Evolutionary conservation across 2,888 invertebrate species (phyloP).

Genomic region (Phasia obesa): DNA sequence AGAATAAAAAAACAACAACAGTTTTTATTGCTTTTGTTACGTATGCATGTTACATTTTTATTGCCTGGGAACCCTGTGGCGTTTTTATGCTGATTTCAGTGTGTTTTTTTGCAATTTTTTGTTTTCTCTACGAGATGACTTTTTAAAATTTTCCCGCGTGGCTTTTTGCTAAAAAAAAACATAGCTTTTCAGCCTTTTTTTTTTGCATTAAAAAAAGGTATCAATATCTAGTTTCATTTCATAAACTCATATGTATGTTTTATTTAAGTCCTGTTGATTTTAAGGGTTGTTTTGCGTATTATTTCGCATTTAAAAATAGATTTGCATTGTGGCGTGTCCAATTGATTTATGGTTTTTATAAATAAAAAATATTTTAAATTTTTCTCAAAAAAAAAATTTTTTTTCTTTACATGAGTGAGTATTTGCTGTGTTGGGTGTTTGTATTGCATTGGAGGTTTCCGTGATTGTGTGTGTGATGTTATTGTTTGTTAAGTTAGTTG

Average conservation of each 20-base stretch:
- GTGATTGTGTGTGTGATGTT: slow-evolving; percentile 49
- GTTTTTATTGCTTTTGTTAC: slow-evolving; percentile 71
- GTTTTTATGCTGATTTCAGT: slow-evolving; percentile 66
- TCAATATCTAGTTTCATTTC: slow-evolving; percentile 66
- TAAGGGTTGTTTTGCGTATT: slow-evolving; percentile 75
- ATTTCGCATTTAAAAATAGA: slow-evolving; percentile 82
- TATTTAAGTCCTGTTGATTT: slow-evolving; percentile 47
- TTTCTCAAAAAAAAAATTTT: slow-evolving; percentile 29
- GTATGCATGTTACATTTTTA: slow-evolving; percentile 68
- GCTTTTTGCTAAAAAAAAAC: slow-evolving; percentile 61
- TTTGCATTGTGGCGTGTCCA: slow-evolving; percentile 81
- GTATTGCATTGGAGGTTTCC: slow-evolving; percentile 51
- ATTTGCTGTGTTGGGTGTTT: slow-evolving; percentile 32
- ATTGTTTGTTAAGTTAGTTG: slow-evolving; percentile 57
- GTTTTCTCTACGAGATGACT: slow-evolving; percentile 33
- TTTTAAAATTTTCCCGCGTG: slow-evolving; percentile 71
- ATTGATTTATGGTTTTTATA: slow-evolving; percentile 82
- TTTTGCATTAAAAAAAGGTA: slow-evolving; percentile 54
- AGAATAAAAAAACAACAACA: slow-evolving; percentile 24
- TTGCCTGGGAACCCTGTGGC: slow-evolving; percentile 69
- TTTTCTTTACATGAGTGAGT: background rate
- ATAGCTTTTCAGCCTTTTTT: slow-evolving; percentile 31
- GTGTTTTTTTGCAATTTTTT: background rate
- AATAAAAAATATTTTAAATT: slow-evolving; percentile 74
- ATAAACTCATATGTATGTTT: no score